phyloP scores from a whole-genome alignment of 2,888 invertebrate species.

The Prosapia bicincta region DNA sequence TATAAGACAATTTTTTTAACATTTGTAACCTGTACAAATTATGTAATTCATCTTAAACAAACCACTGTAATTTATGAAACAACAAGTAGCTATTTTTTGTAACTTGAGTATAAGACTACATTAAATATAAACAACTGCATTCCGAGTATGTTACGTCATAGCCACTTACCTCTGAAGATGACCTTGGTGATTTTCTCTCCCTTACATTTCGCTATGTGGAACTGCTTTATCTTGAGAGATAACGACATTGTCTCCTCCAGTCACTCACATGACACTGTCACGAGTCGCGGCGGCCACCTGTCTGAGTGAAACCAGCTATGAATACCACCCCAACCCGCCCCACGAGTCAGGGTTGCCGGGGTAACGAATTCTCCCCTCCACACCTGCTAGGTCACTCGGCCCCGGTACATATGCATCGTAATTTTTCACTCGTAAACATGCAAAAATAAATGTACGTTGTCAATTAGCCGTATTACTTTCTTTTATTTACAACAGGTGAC shows the following conservation, averaged over 20 bases:
- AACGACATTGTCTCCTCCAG: constrained; percentile 59
- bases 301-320: background rate
- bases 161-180: constrained; percentile 74
- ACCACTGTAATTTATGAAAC: too few species aligned
- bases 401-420: background rate
- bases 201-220: constrained; percentile 65
- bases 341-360: background rate
- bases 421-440: too few species aligned
- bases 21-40: too few species aligned
- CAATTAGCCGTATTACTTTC: too few species aligned
- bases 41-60: too few species aligned
- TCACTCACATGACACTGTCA: background rate
- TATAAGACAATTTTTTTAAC: too few species aligned
- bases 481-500: too few species aligned
- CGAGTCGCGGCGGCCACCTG: background rate
- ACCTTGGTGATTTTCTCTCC: constrained; percentile 64
- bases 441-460: too few species aligned
- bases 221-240: constrained; percentile 61
- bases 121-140: too few species aligned
- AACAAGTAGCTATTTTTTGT: too few species aligned
- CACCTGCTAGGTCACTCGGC: background rate
- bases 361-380: background rate
- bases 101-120: too few species aligned
- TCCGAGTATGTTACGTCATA: too few species aligned
- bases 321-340: background rate